A percentile compares a stretch with the other conserved stretches of the same genome.
Evolutionary conservation across 2,888 invertebrate genomes (phyloP).

Genomic region (Blomia tropicalis): DNA sequence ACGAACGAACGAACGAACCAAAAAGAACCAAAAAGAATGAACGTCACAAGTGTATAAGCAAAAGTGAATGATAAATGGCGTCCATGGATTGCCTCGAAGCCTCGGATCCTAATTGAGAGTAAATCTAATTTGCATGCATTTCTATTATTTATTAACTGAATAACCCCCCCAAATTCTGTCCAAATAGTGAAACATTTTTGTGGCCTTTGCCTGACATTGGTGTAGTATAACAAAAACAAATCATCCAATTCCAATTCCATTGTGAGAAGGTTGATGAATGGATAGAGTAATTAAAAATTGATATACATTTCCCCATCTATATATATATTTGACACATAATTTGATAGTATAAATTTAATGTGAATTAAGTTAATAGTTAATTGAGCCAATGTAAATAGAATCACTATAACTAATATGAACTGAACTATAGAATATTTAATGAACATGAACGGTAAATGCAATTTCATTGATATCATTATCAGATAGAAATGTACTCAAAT

Average conservation of each 20-base stretch:
- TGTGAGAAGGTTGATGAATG: no score
- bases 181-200: no score
- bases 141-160: constrained; percentile 17
- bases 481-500: background rate
- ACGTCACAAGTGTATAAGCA: background rate
- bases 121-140: constrained; percentile 17
- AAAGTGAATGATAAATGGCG: background rate
- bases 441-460: background rate
- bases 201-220: no score
- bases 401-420: no score
- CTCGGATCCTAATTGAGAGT: constrained; percentile 1
- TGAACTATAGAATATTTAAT: constrained; percentile 11
- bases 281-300: background rate
- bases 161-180: no score
- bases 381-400: no score
- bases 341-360: background rate
- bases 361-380: constrained; percentile 2
- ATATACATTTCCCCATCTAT: no score
- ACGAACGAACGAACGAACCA: background rate
- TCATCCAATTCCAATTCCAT: no score
- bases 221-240: no score
- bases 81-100: constrained; percentile 4
- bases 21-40: background rate
- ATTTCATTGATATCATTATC: background rate
- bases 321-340: no score